Conservation (phyloP, 2,113 vertebrate species). For the Meles meles region DNA sequence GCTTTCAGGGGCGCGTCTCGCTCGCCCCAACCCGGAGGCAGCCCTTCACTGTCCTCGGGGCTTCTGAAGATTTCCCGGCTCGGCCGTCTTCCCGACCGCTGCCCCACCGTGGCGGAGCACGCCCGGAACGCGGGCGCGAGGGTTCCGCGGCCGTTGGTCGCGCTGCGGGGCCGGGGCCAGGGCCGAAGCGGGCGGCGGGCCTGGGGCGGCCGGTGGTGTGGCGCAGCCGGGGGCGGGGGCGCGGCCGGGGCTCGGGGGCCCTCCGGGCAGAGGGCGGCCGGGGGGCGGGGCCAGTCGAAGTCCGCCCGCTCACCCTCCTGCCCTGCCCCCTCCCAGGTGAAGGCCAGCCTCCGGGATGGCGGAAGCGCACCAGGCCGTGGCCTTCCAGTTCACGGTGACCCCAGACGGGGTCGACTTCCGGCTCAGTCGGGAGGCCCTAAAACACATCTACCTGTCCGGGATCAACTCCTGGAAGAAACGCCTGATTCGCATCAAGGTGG, state of each 20-base stretch:
- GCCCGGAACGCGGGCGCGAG: background rate
- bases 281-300: background rate
- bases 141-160: background rate
- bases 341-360: constrained; percentile 83
- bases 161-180: background rate
- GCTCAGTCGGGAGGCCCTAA: constrained; percentile 91
- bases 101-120: background rate
- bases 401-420: constrained; percentile 92
- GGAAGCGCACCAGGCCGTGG: constrained; percentile 97
- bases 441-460: constrained; percentile 89
- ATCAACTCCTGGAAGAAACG: constrained; percentile 93
- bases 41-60: background rate
- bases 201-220: background rate
- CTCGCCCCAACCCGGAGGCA: background rate
- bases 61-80: background rate
- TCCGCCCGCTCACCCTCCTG: background rate
- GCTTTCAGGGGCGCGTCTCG: background rate
- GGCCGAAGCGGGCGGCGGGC: background rate
- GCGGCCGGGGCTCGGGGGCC: background rate
- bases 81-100: background rate
- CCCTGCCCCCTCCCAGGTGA: constrained; percentile 38
- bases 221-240: background rate
- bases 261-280: too few relatives aligned
- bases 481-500: constrained; percentile 91
- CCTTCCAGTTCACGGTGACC: constrained; percentile 96